Evolutionary conservation across 2,888 invertebrate genomes (phyloP).

Genomic region (Torymus texanus): DNA sequence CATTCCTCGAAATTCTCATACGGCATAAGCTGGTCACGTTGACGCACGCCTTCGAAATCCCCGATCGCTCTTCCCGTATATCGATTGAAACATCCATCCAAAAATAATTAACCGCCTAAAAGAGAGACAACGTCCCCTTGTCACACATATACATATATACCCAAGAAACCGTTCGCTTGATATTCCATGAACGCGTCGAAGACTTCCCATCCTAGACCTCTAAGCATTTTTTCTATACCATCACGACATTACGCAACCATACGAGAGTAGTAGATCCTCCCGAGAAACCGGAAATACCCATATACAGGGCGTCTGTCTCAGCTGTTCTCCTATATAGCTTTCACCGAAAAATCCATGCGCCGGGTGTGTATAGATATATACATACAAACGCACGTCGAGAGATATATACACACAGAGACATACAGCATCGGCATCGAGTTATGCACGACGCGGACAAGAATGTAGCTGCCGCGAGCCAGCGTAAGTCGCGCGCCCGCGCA

Average conservation of each 20-base stretch:
- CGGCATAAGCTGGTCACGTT: conserved; percentile 25
- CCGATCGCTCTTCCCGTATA: neutral
- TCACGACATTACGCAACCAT: conserved; percentile 25
- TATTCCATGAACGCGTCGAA: neutral
- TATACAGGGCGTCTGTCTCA: conserved; percentile 5
- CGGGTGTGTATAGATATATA: no score
- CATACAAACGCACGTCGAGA: conserved; percentile 7
- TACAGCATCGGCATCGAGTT: conserved; percentile 64
- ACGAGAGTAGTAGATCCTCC: neutral
- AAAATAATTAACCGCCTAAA: conserved; percentile 27
- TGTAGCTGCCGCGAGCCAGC: conserved; percentile 63
- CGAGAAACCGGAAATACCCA: conserved; percentile 38
- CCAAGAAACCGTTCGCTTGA: neutral
- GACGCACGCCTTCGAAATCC: neutral
- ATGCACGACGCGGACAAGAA: conserved; percentile 72
- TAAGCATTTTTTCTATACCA: neutral
- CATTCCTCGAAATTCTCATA: neutral
- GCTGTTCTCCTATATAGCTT: neutral
- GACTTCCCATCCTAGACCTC: no score
- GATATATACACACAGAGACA: neutral
- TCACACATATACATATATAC: neutral
- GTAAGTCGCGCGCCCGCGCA: conserved; percentile 15
- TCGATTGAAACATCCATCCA: conserved; percentile 43
- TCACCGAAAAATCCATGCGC: conserved; percentile 21
- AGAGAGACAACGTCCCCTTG: neutral